Evolutionary conservation across 2,888 invertebrate genomes (phyloP).

Genomic region (Marronus borbonicus): DNA sequence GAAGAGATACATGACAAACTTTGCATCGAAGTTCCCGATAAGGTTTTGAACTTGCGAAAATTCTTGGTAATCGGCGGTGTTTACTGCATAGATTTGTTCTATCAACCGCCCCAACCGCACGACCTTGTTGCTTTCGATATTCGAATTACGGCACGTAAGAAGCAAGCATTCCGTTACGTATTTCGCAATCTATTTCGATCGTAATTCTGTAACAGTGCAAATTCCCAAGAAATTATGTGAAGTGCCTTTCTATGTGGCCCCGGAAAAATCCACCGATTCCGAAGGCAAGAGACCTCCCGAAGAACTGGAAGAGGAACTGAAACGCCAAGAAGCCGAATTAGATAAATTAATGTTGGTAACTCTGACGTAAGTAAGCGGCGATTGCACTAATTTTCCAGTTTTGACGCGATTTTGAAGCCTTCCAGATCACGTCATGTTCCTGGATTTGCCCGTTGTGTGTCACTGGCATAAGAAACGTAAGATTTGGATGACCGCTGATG

Average conservation of each 20-base stretch:
- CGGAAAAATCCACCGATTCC: conserved; percentile 79
- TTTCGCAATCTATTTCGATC: neutral
- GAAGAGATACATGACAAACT: conserved; percentile 67
- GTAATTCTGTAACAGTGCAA: conserved; percentile 70
- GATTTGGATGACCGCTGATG: conserved; percentile 64
- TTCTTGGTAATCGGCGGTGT: conserved; percentile 85
- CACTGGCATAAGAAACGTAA: conserved; percentile 64
- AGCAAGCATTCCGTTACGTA: neutral
- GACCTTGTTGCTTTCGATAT: conserved; percentile 71
- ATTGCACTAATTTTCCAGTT: neutral
- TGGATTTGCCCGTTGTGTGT: conserved; percentile 67
- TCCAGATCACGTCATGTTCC: conserved; percentile 66
- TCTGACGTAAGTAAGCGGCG: conserved; percentile 75
- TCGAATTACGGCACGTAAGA: conserved; percentile 74
- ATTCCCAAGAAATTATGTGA: conserved; percentile 75
- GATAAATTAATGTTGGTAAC: conserved; percentile 81
- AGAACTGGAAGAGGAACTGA: conserved; percentile 86
- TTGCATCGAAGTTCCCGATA: conserved; percentile 69
- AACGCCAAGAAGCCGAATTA: conserved; percentile 80
- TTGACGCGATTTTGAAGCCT: conserved; percentile 46
- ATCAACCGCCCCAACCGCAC: conserved; percentile 86
- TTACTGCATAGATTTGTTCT: conserved; percentile 80
- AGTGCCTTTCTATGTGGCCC: conserved; percentile 78
- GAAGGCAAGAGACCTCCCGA: conserved; percentile 81
- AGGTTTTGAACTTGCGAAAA: conserved; percentile 83